Percentiles rank a stretch among this genome's conserved stretches.
phyloP scores from a whole-genome alignment of 2,113 vertebrate genomes.

The Stictonetta naevosa region DNA sequence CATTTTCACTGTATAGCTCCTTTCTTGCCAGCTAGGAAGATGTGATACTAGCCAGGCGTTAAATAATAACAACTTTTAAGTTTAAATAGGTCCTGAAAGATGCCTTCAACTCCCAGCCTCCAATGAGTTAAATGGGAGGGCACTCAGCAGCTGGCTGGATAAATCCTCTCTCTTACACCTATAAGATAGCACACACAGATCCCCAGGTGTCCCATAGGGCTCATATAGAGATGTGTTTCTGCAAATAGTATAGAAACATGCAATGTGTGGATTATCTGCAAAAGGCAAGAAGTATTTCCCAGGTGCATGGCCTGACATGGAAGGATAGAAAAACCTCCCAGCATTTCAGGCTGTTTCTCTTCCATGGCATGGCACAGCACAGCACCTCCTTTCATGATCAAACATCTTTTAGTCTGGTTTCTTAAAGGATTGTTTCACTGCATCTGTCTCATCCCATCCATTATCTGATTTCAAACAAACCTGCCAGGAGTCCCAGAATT shows the following conservation, averaged over 20 bases:
- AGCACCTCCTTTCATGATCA: not conserved
- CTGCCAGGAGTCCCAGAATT: not conserved
- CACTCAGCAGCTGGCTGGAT: not conserved
- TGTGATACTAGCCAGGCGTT: not conserved
- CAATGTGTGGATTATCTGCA: not conserved
- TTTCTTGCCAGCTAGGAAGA: not conserved
- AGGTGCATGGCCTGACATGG: not conserved
- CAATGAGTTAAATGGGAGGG: not conserved
- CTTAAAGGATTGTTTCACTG: not conserved
- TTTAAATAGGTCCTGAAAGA: not conserved
- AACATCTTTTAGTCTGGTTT: not conserved
- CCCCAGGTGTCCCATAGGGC: rapidly evolving
- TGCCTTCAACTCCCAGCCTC: not conserved
- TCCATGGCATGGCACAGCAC: too few relatives aligned
- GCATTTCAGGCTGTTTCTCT: not conserved
- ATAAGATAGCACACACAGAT: rapidly evolving
- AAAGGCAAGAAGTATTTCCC: not conserved
- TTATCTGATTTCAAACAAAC: not conserved
- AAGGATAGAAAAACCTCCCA: not conserved
- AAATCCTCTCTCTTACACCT: too few relatives aligned
- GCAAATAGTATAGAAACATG: rapidly evolving
- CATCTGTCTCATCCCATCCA: not conserved
- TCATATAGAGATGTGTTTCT: not conserved
- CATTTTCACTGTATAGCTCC: not conserved
- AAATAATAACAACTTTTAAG: not conserved